Conservation (phyloP, 1,140 invertebrate species). For the Maconellicoccus hirsutus region DNA sequence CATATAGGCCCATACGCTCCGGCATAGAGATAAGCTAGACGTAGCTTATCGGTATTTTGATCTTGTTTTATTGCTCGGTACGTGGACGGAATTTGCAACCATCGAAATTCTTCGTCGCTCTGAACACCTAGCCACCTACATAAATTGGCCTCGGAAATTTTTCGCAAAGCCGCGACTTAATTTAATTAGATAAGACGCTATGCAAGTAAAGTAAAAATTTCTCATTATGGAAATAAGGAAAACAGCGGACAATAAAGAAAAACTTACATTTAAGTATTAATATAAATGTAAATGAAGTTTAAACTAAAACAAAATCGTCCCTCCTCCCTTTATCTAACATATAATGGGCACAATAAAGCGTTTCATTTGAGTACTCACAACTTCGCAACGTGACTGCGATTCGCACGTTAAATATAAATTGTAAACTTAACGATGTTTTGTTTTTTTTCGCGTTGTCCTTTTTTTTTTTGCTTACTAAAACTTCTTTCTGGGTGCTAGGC, state of each 20-base stretch:
- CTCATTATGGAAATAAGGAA: neutral
- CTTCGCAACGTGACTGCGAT: neutral
- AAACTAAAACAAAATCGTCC: neutral
- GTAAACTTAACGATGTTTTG: neutral
- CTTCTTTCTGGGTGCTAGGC: too few species aligned
- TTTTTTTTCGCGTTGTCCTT: neutral
- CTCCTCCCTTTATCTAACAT: neutral
- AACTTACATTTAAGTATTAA: constrained; percentile 15
- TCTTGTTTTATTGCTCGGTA: neutral
- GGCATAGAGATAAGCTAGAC: neutral
- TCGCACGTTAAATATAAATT: neutral
- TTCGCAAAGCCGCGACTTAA: neutral
- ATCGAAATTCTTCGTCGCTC: neutral
- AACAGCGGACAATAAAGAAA: neutral
- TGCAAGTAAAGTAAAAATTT: neutral
- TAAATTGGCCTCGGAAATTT: neutral
- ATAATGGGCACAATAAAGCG: constrained; percentile 12
- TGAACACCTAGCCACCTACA: neutral
- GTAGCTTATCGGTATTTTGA: neutral
- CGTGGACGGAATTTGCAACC: neutral
- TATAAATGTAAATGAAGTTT: constrained; percentile 22
- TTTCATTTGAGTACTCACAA: neutral
- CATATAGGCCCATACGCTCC: too few species aligned
- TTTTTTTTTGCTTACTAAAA: neutral
- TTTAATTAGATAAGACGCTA: neutral